Percentiles rank a stretch among this genome's conserved stretches.
Evolutionary conservation across 2,113 vertebrate genomes (phyloP).

Genomic region (Ahaetulla prasina): DNA sequence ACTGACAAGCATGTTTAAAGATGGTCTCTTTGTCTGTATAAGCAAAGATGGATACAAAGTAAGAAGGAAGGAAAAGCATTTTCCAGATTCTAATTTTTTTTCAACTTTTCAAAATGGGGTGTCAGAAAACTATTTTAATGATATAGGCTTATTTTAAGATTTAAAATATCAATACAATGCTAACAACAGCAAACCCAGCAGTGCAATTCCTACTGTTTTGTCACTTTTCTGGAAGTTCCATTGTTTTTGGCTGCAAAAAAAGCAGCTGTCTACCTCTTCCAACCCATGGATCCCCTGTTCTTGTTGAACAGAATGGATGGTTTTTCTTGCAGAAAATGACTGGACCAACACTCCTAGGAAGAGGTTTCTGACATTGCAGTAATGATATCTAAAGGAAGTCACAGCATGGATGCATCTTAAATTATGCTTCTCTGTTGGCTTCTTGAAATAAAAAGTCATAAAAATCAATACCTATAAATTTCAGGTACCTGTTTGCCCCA

Average conservation of each 20-base stretch:
- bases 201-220: not conserved
- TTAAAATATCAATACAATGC: not conserved
- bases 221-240: not conserved
- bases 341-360: not conserved
- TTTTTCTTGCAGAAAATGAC: not conserved
- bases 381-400: not conserved
- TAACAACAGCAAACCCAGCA: not conserved
- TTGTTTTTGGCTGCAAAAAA: not conserved
- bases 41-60: not conserved
- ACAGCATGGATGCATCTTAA: not conserved
- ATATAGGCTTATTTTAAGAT: not conserved
- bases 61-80: not conserved
- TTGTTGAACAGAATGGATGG: not conserved
- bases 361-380: slow-evolving; percentile 35
- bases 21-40: not conserved
- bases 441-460: not conserved
- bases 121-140: not conserved
- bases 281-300: not conserved
- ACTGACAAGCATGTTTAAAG: not conserved
- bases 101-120: not conserved
- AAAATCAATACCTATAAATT: not conserved
- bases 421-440: not conserved
- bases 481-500: not conserved
- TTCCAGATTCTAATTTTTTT: not conserved
- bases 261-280: not conserved